Conservation (phyloP, 30 jellyfish, hydroid and myxozoan species). For the Rhopilema esculentum region DNA sequence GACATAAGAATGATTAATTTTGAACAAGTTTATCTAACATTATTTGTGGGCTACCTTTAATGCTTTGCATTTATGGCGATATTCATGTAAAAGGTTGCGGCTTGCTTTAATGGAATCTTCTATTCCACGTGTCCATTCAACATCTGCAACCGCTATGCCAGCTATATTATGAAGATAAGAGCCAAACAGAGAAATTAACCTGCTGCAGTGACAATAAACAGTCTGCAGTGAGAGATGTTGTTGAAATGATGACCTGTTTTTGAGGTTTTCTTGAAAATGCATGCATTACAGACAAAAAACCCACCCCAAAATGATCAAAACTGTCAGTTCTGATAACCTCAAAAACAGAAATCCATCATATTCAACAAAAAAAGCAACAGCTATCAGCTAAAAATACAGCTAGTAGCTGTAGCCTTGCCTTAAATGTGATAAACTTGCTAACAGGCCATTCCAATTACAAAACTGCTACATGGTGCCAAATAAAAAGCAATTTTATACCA, state of each 20-base stretch:
- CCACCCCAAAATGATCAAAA: not conserved
- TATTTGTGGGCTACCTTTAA: conserved; percentile 52
- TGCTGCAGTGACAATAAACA: not conserved
- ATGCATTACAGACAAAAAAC: too few species aligned
- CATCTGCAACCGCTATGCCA: conserved; percentile 66
- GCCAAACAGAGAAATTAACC: conserved; percentile 27
- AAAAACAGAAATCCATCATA: not conserved
- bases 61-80: conserved; percentile 61
- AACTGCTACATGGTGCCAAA: not conserved
- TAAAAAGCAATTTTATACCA: too few species aligned
- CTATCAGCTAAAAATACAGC: not conserved
- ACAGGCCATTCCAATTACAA: not conserved
- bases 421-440: not conserved
- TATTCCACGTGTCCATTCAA: conserved; percentile 61
- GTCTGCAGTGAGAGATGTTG: not conserved
- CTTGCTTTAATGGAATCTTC: conserved; percentile 70
- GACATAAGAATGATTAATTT: not conserved
- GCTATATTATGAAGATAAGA: conserved; percentile 38
- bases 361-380: not conserved
- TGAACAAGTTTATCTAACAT: not conserved
- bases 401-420: not conserved
- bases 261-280: too few species aligned
- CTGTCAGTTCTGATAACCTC: not conserved
- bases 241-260: too few species aligned
- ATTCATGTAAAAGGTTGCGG: conserved; percentile 47